Conservation (phyloP, 2,888 invertebrate species). For the Mythimna pallens region DNA sequence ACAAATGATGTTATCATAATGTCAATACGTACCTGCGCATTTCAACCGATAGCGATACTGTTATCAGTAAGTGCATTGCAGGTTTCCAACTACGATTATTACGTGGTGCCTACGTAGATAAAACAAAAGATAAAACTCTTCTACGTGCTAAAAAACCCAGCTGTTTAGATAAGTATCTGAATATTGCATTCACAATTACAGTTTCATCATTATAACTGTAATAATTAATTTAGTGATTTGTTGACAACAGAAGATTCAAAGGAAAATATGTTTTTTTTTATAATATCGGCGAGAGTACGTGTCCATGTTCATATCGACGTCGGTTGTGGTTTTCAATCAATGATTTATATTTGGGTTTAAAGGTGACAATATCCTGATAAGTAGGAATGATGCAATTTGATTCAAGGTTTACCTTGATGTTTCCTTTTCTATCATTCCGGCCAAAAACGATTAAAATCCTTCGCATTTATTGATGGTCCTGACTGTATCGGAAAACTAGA, state of each 20-base stretch:
- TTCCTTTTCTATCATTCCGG: not conserved
- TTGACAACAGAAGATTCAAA: not conserved
- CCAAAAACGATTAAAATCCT: not conserved
- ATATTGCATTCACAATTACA: constrained; percentile 2
- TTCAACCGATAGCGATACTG: constrained; percentile 2
- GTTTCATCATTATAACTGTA: constrained; percentile 8
- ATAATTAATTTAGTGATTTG: not conserved
- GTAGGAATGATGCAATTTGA: constrained; percentile 14
- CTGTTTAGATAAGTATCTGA: constrained; percentile 2
- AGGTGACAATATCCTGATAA: constrained; percentile 13
- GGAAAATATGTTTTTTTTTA: too few species aligned
- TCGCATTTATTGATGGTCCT: too few species aligned
- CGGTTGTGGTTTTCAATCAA: constrained; percentile 11
- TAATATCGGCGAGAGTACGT: too few species aligned
- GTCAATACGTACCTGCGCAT: not conserved
- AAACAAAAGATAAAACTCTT: constrained; percentile 21
- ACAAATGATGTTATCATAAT: not conserved
- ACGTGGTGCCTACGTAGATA: constrained; percentile 10
- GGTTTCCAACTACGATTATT: constrained; percentile 26
- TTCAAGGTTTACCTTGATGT: constrained; percentile 41
- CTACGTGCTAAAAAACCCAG: constrained; percentile 29
- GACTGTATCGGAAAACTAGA: not conserved
- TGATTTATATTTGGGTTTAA: not conserved
- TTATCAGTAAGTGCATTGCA: constrained; percentile 27
- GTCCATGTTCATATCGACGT: not conserved